These are phyloP conservation scores for Tribolium madens DNA, from an alignment of 1,140 invertebrate species.

Conservation along the genomic window DNA sequence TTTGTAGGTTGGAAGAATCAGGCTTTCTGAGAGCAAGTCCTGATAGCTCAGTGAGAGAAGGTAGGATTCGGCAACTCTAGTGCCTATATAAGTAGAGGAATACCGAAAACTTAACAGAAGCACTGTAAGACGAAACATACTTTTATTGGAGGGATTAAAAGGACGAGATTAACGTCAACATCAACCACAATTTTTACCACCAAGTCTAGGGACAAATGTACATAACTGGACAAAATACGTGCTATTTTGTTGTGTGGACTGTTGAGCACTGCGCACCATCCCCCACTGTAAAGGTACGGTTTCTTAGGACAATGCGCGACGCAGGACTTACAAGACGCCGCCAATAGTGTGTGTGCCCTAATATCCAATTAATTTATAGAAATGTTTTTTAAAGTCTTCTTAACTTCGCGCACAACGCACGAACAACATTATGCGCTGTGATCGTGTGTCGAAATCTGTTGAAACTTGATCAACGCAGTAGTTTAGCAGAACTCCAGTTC, in stretches of 20 bases:
- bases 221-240: conserved; percentile 42
- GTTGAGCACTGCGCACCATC: too few relatives aligned
- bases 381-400: too few relatives aligned
- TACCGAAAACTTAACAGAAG: background rate
- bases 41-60: conserved; percentile 50
- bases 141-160: conserved; percentile 40
- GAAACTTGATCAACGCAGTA: too few relatives aligned
- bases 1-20: conserved; percentile 21
- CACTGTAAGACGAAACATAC: conserved; percentile 39
- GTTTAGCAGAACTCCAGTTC: too few relatives aligned
- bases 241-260: conserved; percentile 46
- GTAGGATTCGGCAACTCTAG: conserved; percentile 53
- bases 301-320: too few relatives aligned
- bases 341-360: too few relatives aligned
- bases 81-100: conserved; percentile 50
- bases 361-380: too few relatives aligned
- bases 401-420: too few relatives aligned
- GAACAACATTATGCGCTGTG: too few relatives aligned
- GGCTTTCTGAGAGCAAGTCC: conserved; percentile 51
- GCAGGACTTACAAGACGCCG: too few relatives aligned
- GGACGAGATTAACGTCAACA: conserved; percentile 31
- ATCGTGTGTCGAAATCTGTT: too few relatives aligned
- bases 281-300: too few relatives aligned
- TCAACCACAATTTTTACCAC: conserved; percentile 51
- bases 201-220: conserved; percentile 49